Evolutionary conservation across 2,888 invertebrate species (phyloP).

Genomic region (Scelioninae gen. 2): DNA sequence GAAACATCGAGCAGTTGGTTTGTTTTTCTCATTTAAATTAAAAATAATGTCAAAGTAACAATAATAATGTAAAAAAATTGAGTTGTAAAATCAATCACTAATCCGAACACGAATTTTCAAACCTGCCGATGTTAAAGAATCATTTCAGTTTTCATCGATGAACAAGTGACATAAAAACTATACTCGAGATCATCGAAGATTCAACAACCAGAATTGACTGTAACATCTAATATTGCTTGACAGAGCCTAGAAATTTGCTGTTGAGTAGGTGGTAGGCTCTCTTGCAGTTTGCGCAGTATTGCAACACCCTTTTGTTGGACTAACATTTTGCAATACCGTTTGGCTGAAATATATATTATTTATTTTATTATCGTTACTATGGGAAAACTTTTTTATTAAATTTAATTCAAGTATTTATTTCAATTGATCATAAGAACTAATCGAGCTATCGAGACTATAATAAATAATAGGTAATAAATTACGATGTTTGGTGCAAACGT

Average conservation of each 20-base stretch:
- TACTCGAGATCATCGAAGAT: slow-evolving; percentile 36
- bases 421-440: no score
- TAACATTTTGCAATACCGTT: slow-evolving; percentile 82
- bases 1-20: slow-evolving; percentile 57
- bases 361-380: neutral
- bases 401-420: neutral
- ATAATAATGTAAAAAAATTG: slow-evolving; percentile 26
- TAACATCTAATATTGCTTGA: slow-evolving; percentile 72
- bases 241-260: slow-evolving; percentile 72
- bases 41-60: slow-evolving; percentile 26
- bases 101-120: slow-evolving; percentile 22
- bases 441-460: neutral
- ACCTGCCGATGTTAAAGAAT: slow-evolving; percentile 39
- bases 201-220: slow-evolving; percentile 68
- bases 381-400: no score
- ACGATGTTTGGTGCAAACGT: slow-evolving; percentile 86
- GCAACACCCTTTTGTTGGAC: slow-evolving; percentile 79
- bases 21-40: slow-evolving; percentile 29
- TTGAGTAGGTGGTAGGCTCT: slow-evolving; percentile 72
- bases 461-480: slow-evolving; percentile 60
- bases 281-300: slow-evolving; percentile 75
- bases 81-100: slow-evolving; percentile 34
- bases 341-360: slow-evolving; percentile 75
- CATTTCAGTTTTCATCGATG: slow-evolving; percentile 25
- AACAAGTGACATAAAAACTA: slow-evolving; percentile 29